Evolutionary conservation across 2,888 invertebrate genomes (phyloP), one percentile per base, ranked within the genome.

Genomic region (Bombylius discolor): DNA sequence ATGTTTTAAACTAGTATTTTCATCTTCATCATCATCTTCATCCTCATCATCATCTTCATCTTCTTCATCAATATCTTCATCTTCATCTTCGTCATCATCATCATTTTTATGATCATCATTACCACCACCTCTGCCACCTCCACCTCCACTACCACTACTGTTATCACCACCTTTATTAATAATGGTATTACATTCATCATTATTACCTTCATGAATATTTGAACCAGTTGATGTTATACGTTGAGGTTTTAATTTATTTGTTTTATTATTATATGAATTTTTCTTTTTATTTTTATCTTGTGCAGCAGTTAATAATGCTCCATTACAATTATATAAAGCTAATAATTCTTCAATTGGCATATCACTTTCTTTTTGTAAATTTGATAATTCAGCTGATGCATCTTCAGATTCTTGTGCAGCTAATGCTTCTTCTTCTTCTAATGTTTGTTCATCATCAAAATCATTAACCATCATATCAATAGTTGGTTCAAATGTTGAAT

Each of bases 391-490:
- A 66, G 89, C 89, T 67, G 86, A 84, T 51, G 89, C 85, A 74
- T 94, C 93, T 65, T 86, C 84, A 51, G 81, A 77, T 75, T 90
- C 90, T 61, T 87, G 85, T 65, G 89, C 89, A 64, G 92, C 93
- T 71, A 95, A 76, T 52, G 92, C 93, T 79, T 97, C 97, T 79
- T 97, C 96, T 77, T 97, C 96, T 72, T 95, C 96, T 70, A 97
- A 73, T 60, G 96, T 97, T 71, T 90, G 83, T 72, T 97, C 97
- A 78, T 97, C 96, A 75, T 97, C 97, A 76, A 91, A 95, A 76
- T 96, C 96, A 82, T 96, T 90, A 61, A 95, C 88, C 81, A 96
- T 86, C 93, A 96, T 93, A 75, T 95, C 95, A 70, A 92, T 85
- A 62, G 91, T 85, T 61, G 95, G 94, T 75, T 94, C 94, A 79